Percentiles rank a stretch among this genome's conserved stretches.
These are phyloP conservation scores for Cheilosia variabilis DNA, from an alignment of 2,888 invertebrate genomes.

Conservation along the genomic window DNA sequence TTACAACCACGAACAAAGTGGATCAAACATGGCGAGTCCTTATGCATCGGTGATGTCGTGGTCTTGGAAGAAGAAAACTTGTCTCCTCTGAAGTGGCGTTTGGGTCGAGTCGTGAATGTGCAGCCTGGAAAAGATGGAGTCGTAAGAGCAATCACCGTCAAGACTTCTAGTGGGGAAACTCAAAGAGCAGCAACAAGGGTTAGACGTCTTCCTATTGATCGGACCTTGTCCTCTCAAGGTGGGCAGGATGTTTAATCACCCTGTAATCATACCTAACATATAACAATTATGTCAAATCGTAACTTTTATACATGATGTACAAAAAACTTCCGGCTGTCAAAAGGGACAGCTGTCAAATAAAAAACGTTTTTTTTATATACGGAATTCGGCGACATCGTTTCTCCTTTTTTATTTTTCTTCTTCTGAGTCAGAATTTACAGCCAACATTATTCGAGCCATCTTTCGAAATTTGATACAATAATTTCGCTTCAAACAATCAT, in stretches of 20 bases:
- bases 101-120: conserved; percentile 19
- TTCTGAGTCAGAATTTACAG: no score
- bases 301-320: no score
- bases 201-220: conserved; percentile 34
- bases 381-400: no score
- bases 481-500: no score
- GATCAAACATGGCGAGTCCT: conserved; percentile 2
- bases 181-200: conserved; percentile 37
- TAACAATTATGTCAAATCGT: no score
- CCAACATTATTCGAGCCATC: no score
- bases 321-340: no score
- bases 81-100: conserved; percentile 29
- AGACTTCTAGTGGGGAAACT: conserved; percentile 38
- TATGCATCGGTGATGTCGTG: conserved; percentile 40
- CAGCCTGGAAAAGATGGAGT: conserved; percentile 19
- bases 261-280: no score
- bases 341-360: no score
- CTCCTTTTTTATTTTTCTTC: no score
- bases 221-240: conserved; percentile 34
- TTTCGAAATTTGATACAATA: no score
- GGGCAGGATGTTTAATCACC: conserved; percentile 22
- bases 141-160: conserved; percentile 31
- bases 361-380: no score
- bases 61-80: conserved; percentile 34
- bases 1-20: conserved; percentile 29